These are phyloP conservation scores for Betta splendens DNA, from an alignment of 2,797 vertebrate species.

Conservation along the genomic window DNA sequence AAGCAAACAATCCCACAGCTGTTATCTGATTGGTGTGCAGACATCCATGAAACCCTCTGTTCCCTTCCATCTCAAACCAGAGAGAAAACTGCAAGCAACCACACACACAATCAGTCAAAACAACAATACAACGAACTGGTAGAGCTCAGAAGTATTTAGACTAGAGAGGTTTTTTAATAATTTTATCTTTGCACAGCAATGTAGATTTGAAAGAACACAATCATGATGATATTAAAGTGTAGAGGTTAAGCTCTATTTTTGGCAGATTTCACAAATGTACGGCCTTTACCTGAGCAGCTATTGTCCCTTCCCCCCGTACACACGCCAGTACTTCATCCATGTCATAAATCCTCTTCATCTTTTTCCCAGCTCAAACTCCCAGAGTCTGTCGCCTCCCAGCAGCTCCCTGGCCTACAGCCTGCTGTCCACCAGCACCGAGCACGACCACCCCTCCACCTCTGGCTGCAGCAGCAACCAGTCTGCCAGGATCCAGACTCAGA, in stretches of 20 bases:
- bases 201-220: too few relatives aligned
- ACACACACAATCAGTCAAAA: too few relatives aligned
- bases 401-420: conserved; percentile 92
- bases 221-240: too few relatives aligned
- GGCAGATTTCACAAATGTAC: too few relatives aligned
- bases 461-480: conserved; percentile 94
- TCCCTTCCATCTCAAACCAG: too few relatives aligned
- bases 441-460: conserved; percentile 89
- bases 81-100: too few relatives aligned
- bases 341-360: neutral
- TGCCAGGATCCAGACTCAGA: conserved; percentile 89
- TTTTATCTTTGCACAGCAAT: too few relatives aligned
- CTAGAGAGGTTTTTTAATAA: too few relatives aligned
- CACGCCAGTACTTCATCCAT: neutral
- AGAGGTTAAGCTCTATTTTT: too few relatives aligned
- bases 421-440: conserved; percentile 88
- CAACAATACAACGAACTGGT: neutral
- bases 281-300: too few relatives aligned
- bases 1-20: neutral
- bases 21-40: neutral
- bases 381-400: conserved; percentile 89
- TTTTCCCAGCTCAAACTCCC: conserved; percentile 86
- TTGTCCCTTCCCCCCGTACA: neutral
- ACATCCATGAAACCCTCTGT: too few relatives aligned
- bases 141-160: too few relatives aligned